Percentiles rank a stretch among this genome's conserved stretches.
phyloP scores from a whole-genome alignment of 2,797 vertebrate species.

The Morus bassanus region DNA sequence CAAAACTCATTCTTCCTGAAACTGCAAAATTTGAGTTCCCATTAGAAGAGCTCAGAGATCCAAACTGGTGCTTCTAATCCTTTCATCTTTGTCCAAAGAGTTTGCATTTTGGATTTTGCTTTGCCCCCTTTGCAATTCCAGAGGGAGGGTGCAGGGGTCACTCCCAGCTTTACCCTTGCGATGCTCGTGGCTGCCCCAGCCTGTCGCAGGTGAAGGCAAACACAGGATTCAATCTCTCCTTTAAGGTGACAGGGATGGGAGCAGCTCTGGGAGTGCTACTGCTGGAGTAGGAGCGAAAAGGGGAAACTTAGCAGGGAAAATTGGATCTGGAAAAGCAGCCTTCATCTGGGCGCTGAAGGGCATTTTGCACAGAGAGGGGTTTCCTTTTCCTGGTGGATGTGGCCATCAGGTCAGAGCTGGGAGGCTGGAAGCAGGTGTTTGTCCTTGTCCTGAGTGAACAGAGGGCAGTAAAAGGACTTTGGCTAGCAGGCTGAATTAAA shows the following conservation, averaged over 20 bases:
- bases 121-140: not conserved
- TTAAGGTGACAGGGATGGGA: not conserved
- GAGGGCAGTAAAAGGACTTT: not conserved
- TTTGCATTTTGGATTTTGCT: not conserved
- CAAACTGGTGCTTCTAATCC: fast-evolving
- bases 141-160: not conserved
- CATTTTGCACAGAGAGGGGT: not conserved
- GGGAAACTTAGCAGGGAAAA: not conserved
- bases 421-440: not conserved
- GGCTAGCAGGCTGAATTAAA: not conserved
- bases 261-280: not conserved
- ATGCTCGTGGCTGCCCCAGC: not conserved
- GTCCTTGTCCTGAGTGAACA: not conserved
- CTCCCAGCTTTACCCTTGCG: not conserved
- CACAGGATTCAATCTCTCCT: not conserved
- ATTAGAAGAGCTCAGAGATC: not conserved
- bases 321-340: not conserved
- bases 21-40: not conserved
- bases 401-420: not conserved
- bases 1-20: not conserved
- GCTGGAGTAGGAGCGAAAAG: not conserved
- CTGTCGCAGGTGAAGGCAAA: not conserved
- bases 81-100: not conserved
- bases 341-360: not conserved
- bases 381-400: not conserved